Percentiles rank a stretch among this genome's conserved stretches.
Conservation (phyloP, 2,113 vertebrate species). For the Thalassoma bifasciatum region DNA sequence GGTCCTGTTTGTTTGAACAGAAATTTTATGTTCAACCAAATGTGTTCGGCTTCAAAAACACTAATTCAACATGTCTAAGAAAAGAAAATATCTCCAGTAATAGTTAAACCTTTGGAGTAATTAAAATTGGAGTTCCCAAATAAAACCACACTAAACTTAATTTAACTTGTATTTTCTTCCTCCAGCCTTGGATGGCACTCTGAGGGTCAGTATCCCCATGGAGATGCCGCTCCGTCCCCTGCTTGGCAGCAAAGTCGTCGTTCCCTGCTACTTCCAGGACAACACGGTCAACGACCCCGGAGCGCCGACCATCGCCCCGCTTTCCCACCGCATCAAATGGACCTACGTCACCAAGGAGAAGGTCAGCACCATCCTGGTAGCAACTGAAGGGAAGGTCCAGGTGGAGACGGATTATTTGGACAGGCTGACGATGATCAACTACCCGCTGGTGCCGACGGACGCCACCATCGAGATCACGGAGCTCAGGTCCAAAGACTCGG, state of each 20-base stretch:
- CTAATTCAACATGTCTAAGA: too few species aligned
- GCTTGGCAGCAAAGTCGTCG: conserved; percentile 88
- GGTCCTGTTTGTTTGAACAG: too few species aligned
- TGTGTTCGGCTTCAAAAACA: too few species aligned
- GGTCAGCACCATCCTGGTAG: conserved; percentile 88
- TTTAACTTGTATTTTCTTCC: conserved; percentile 1
- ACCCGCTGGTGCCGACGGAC: conserved; percentile 89
- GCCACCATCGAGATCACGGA: conserved; percentile 90
- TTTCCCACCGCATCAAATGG: conserved; percentile 95
- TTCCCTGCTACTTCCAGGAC: conserved; percentile 96
- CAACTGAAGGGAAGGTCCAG: conserved; percentile 85
- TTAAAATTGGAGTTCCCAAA: too few species aligned
- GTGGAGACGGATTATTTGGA: conserved; percentile 88
- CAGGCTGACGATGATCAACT: conserved; percentile 90
- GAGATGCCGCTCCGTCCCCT: conserved; percentile 85
- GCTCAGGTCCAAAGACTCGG: conserved; percentile 90
- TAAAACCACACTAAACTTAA: background rate
- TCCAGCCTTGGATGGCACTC: conserved; percentile 73
- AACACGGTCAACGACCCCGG: conserved; percentile 87
- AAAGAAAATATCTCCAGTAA: too few species aligned
- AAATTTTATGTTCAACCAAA: too few species aligned
- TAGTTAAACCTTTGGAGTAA: too few species aligned
- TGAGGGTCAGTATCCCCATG: conserved; percentile 93
- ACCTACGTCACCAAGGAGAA: conserved; percentile 87
- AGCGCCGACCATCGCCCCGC: conserved; percentile 80